Base-by-base conservation (phyloP, 2,113 vertebrate species). In the Arenaria interpres region DNA sequence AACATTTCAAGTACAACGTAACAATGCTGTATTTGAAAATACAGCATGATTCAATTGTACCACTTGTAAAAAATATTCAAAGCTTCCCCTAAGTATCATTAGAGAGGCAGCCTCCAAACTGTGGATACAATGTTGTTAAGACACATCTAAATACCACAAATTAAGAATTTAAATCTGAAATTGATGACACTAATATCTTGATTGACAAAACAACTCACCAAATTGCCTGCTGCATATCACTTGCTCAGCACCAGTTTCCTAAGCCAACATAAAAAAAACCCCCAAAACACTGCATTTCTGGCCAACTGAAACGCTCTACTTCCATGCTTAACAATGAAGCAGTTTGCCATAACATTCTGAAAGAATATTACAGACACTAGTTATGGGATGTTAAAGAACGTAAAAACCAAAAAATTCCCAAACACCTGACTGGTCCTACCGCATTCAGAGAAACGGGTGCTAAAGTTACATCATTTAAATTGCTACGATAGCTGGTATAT, bases 291-390 rank as follows among this genome's bases (percentile, higher is more conserved):
- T 54, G 45, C 32, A 13, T 74, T 74, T 56, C 54, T 63, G 35
- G 19, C 16, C 60, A 93, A 14, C 41, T 22, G 46, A 60, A 67
- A 85, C 8, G 18, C 30, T 60, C 72, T 28, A 11, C 50, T 78
- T 46, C 35, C 35, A 30, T 0, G 2, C 16, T 56, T 33, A 43
- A 19, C 30, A 56, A 37, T 0, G 0, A n/a, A 80, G 41, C 25
- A 6, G 35, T 30, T 43, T 43, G n/a, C 53, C 43, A 0, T 10
- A 67, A 63, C 23, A 10, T 85, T 74, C 43, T 37, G 11, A 63
- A 63, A 69, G 23, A 45, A 63, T 30, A 11, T 5, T 14, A 62
- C 8, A 23, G 48, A 51, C 41, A 30, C 53, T 74, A 74, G 54
- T 43, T 63, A 45, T 1, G 14, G 16, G 17, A 39, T 23, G 28